Conservation (phyloP, 1,140 invertebrate genomes). For the Drosophila mojavensis region DNA sequence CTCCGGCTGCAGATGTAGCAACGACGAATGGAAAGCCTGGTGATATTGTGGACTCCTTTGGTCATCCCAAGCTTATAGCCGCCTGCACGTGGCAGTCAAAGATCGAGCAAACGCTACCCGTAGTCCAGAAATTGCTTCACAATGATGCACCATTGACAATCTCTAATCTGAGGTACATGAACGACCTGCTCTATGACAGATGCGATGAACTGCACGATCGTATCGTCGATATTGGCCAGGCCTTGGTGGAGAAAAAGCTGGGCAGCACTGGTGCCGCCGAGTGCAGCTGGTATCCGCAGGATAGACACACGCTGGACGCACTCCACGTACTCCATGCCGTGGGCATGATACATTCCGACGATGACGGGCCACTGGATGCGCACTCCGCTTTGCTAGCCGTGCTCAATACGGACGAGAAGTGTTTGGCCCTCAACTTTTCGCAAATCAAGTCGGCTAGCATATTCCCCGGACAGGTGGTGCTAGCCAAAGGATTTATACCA, state of each 20-base stretch:
- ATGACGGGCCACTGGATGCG: slow-evolving; percentile 88
- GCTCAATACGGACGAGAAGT: slow-evolving; percentile 84
- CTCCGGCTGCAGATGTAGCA: slow-evolving; percentile 5
- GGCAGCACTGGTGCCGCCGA: slow-evolving; percentile 52
- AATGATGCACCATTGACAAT: slow-evolving; percentile 46
- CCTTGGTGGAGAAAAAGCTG: slow-evolving; percentile 60
- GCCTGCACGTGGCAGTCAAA: slow-evolving; percentile 49
- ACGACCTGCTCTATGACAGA: slow-evolving; percentile 60
- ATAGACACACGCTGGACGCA: slow-evolving; percentile 59
- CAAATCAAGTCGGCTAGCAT: slow-evolving; percentile 89
- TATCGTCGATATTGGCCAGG: slow-evolving; percentile 48
- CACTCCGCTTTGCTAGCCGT: slow-evolving; percentile 89
- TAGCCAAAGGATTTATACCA: slow-evolving; percentile 89
- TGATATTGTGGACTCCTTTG: slow-evolving; percentile 65
- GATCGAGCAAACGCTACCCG: slow-evolving; percentile 54
- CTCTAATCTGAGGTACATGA: slow-evolving; percentile 61
- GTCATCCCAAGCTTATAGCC: slow-evolving; percentile 60
- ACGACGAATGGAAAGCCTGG: slow-evolving; percentile 45
- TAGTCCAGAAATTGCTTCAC: slow-evolving; percentile 54
- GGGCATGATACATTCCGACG: slow-evolving; percentile 91
- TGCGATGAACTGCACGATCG: slow-evolving; percentile 61
- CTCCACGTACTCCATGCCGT: slow-evolving; percentile 79
- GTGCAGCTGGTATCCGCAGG: slow-evolving; percentile 67
- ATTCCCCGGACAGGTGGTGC: slow-evolving; percentile 94
- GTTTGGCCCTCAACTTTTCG: slow-evolving; percentile 86